Conservation (phyloP, 2,888 invertebrate species). For the Oxytorus armatus region DNA sequence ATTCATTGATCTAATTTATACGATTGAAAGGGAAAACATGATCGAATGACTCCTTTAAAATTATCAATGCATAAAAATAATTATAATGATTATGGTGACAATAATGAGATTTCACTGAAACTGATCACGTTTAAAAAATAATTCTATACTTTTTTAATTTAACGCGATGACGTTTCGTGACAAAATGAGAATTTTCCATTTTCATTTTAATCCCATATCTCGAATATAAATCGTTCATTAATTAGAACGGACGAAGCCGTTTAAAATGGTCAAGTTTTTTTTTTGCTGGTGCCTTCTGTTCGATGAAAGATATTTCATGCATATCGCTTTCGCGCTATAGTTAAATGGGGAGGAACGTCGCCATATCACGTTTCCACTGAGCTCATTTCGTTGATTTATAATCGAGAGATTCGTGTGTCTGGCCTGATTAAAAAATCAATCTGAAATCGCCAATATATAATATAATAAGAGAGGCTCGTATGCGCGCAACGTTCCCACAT, state of each 20-base stretch:
- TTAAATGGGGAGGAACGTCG: neutral
- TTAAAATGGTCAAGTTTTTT: neutral
- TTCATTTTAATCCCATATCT: neutral
- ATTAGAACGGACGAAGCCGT: neutral
- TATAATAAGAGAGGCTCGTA: neutral
- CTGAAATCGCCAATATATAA: constrained; percentile 34
- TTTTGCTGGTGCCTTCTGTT: neutral
- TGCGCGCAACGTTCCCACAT: constrained; percentile 23
- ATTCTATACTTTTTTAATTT: neutral
- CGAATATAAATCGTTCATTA: neutral
- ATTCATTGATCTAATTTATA: neutral
- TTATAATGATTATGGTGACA: too few relatives aligned
- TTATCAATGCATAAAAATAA: neutral
- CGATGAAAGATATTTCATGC: constrained; percentile 24
- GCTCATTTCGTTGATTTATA: constrained; percentile 31
- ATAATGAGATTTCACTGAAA: neutral
- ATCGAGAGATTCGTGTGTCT: constrained; percentile 30
- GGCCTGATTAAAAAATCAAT: constrained; percentile 55
- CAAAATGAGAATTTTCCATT: neutral
- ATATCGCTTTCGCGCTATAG: neutral
- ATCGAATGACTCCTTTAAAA: neutral
- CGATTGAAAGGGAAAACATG: neutral
- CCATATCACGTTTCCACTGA: neutral
- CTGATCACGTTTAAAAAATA: neutral
- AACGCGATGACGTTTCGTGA: neutral